Base-by-base conservation (phyloP, 2,113 vertebrate genomes). In the Platichthys flesus region DNA sequence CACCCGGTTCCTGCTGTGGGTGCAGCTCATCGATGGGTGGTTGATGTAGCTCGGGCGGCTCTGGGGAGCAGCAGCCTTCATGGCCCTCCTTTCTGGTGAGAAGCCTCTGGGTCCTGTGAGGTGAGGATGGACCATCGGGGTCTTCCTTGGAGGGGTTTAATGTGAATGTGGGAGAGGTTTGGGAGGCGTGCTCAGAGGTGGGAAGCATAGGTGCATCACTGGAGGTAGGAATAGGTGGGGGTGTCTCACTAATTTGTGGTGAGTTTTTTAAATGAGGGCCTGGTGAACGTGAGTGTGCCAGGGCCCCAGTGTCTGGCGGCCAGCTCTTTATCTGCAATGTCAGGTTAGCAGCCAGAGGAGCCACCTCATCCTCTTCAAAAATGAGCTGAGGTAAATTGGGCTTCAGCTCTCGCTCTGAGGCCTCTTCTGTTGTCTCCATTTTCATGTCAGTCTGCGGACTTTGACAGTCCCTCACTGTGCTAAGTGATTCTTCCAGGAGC, bases 401-500 rank as follows among this genome's bases (percentile, higher is more conserved):
- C 56, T 89, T 83, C 0, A 60, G 35, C 40, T 87, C 85, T 13
- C 60, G 47, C 9, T 88, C 81, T 1, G 62, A 12, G 18, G 18
- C 23, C 0, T 88, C 88, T 7, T 87, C 81, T 0, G 8, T 28
- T 0, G 57, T 3, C 26, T 91, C 88, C 0, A 23, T 57, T 66
- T 83, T 88, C 23, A 89, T n/a, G 7, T 52, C 67, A 2, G 66
- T 31, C 59, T 74, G 69, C 16, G 57, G 63, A 0, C 23, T 65
- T 31, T 88, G 85, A 51, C 59, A 74, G 23, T 92, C 91, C 0
- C 65, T 65, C 26, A 94, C 93, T 0, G 86, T 88, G 83, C 88
- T 94, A 4, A 95, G 90, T 0, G 94, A 94, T 57, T 94, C 94
- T 65, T 94, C 93, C 84, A 94, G 85, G 1, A 94, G 93, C 56